Percentiles rank a stretch among this genome's conserved stretches.
Conservation (phyloP, 2,888 invertebrate species). For the Cheilosia urbana region DNA sequence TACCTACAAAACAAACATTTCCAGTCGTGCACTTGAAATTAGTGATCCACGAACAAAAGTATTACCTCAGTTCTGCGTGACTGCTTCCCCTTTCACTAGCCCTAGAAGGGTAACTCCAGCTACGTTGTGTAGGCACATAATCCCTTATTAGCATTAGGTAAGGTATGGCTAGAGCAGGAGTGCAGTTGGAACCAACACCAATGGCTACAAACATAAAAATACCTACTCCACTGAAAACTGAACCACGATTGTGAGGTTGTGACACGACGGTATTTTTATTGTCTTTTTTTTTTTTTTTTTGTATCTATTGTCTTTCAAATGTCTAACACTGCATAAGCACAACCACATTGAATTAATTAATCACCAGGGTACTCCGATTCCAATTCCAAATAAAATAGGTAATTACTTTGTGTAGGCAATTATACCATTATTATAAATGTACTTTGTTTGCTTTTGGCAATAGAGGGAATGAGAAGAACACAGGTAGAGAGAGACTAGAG, state of each 20-base stretch:
- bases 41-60: slow-evolving; percentile 43
- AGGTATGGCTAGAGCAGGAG: not conserved
- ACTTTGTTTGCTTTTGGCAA: slow-evolving; percentile 3
- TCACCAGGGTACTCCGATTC: slow-evolving; percentile 51
- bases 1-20: not conserved
- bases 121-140: slow-evolving; percentile 5
- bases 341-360: slow-evolving; percentile 37
- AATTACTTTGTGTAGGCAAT: not conserved
- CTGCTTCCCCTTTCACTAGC: slow-evolving; percentile 68
- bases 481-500: slow-evolving; percentile 20
- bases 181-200: not conserved
- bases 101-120: slow-evolving; percentile 42
- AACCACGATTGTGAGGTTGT: slow-evolving; percentile 37
- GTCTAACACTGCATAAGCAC: slow-evolving; percentile 15
- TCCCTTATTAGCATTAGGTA: not conserved
- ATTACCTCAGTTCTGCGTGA: slow-evolving; percentile 64
- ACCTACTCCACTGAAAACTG: slow-evolving; percentile 10
- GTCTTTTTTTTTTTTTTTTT: slow-evolving; percentile 10
- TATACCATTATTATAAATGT: not conserved
- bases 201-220: slow-evolving; percentile 2
- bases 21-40: slow-evolving; percentile 47
- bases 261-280: slow-evolving; percentile 14
- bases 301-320: slow-evolving; percentile 42
- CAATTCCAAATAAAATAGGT: not conserved
- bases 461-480: slow-evolving; percentile 27